phyloP scores from a whole-genome alignment of 2,888 invertebrate species.

The Drosophila mimica region DNA sequence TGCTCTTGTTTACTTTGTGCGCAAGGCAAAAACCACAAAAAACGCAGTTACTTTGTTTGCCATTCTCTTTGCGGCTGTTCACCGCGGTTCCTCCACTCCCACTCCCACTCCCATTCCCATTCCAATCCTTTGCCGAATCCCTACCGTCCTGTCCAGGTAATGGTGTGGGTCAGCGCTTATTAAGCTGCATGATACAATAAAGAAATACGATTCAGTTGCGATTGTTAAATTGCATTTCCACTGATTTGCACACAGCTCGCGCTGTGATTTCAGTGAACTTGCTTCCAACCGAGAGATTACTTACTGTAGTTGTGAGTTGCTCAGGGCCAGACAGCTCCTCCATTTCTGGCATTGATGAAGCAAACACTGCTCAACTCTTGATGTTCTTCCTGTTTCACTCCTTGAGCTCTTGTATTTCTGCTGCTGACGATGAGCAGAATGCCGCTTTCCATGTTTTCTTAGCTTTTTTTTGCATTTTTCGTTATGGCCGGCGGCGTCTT shows the following conservation, averaged over 20 bases:
- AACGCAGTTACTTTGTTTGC: constrained; percentile 53
- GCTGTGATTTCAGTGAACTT: constrained; percentile 52
- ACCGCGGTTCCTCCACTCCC: not conserved
- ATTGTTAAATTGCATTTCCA: constrained; percentile 62
- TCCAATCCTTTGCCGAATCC: not conserved
- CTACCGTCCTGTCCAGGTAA: constrained; percentile 30
- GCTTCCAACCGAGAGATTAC: constrained; percentile 43
- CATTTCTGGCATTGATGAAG: constrained; percentile 66
- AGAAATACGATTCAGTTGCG: constrained; percentile 43
- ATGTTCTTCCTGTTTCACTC: constrained; percentile 41
- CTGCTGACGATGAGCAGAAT: constrained; percentile 39
- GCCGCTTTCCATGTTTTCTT: constrained; percentile 35
- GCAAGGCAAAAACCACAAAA: constrained; percentile 55
- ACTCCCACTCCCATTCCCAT: not conserved
- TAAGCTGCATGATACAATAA: constrained; percentile 51
- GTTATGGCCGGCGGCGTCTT: constrained; percentile 36
- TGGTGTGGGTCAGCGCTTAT: constrained; percentile 50
- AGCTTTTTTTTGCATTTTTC: constrained; percentile 6
- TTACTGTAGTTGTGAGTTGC: constrained; percentile 30
- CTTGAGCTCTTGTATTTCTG: constrained; percentile 11
- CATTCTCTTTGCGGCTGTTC: constrained; percentile 58
- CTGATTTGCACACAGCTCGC: constrained; percentile 40
- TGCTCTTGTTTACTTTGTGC: constrained; percentile 63
- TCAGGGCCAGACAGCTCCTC: constrained; percentile 27
- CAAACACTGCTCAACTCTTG: constrained; percentile 49